Evolutionary conservation across 2,113 vertebrate genomes (phyloP).

Genomic region (Hyaena hyaena): DNA sequence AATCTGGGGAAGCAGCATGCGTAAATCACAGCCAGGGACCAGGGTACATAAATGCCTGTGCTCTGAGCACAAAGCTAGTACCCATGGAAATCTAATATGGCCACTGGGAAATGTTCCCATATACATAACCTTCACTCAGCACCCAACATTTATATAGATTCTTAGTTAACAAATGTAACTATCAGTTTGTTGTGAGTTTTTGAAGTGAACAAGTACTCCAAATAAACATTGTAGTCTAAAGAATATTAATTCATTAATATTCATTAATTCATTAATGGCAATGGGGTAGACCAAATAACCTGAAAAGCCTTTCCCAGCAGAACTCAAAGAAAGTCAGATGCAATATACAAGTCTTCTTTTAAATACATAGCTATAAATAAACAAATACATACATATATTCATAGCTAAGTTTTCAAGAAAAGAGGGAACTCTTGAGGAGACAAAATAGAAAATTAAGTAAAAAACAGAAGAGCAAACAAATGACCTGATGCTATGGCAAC

Average conservation of each 20-base stretch:
- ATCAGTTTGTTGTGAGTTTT: slow-evolving; percentile 41
- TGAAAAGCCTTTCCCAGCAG: not conserved
- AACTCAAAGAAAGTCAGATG: not conserved
- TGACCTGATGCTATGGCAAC: not conserved
- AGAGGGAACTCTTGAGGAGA: not conserved
- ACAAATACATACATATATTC: not conserved
- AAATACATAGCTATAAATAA: slow-evolving; percentile 13
- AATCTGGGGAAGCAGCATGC: not conserved
- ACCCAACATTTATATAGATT: slow-evolving; percentile 58
- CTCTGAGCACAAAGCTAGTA: not conserved
- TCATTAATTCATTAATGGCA: slow-evolving; percentile 14
- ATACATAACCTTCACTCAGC: not conserved
- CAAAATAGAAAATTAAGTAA: slow-evolving; percentile 11
- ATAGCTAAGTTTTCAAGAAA: slow-evolving; percentile 44
- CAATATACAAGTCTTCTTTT: slow-evolving; percentile 3
- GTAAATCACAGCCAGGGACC: not conserved
- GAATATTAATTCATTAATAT: not conserved
- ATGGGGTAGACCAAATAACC: not conserved
- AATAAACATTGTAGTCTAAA: slow-evolving; percentile 37
- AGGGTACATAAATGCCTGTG: not conserved
- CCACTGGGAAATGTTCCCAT: slow-evolving; percentile 54
- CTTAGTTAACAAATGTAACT: slow-evolving; percentile 58
- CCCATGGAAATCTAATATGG: slow-evolving; percentile 39
- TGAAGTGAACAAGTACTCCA: slow-evolving; percentile 22
- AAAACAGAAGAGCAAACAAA: not conserved